phyloP scores from a whole-genome alignment of 2,888 invertebrate genomes.

The Eupelmus urozonus region DNA sequence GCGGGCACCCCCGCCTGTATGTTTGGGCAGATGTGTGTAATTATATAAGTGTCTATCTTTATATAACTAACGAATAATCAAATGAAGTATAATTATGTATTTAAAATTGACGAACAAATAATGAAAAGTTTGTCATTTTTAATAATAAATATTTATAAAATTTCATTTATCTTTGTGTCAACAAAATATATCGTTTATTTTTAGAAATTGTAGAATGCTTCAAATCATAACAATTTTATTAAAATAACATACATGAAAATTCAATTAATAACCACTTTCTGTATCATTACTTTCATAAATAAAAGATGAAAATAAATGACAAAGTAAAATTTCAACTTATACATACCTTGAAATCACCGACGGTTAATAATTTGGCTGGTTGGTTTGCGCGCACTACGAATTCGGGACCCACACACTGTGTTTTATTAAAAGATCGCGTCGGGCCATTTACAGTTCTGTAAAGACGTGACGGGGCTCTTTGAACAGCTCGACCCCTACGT shows the following conservation, averaged over 20 bases:
- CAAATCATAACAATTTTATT: too few relatives aligned
- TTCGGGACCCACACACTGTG: constrained; percentile 83
- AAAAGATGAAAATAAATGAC: background rate
- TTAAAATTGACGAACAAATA: too few relatives aligned
- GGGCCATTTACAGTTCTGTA: constrained; percentile 81
- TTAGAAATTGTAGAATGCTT: too few relatives aligned
- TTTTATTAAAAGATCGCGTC: constrained; percentile 76
- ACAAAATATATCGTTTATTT: too few relatives aligned
- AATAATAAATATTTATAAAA: too few relatives aligned
- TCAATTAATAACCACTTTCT: background rate
- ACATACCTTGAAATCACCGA: constrained; percentile 80
- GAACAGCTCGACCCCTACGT: constrained; percentile 82
- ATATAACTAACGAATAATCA: too few relatives aligned
- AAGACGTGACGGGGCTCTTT: constrained; percentile 85
- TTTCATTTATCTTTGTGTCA: background rate
- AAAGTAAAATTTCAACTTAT: background rate
- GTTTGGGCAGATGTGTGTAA: too few relatives aligned
- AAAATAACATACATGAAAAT: background rate
- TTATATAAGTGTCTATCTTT: too few relatives aligned
- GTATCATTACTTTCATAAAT: background rate
- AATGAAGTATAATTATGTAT: too few relatives aligned
- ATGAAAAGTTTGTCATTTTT: too few relatives aligned
- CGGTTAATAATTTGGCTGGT: constrained; percentile 81
- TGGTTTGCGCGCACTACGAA: constrained; percentile 86
- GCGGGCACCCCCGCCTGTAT: too few relatives aligned